Base-by-base conservation (phyloP, 2,888 invertebrate species). In the Hypena proboscidalis region DNA sequence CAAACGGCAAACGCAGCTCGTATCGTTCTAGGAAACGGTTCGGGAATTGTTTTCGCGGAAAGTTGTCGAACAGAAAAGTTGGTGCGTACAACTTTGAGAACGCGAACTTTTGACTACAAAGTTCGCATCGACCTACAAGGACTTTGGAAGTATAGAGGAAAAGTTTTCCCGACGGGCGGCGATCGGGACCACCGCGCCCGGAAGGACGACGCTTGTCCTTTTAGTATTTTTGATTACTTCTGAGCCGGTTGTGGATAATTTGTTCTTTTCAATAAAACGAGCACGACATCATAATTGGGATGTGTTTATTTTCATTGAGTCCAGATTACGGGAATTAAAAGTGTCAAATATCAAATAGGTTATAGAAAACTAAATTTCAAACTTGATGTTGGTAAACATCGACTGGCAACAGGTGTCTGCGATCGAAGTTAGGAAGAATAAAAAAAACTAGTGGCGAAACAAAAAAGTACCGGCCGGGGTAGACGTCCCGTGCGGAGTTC, bases 101-200 rank as follows among this genome's bases (percentile, higher is more conserved):
- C 67, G 62, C 59, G 65, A 87, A 88, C 80, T 88, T 86, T 84
- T 77, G 82, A 78, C 85, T 82, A 76, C 67, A 68, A 87, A 88
- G 79, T 86, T 85, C 69, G 72, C 69, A 66, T 66, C 78, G 73
- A 76, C 78, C 77, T 79, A 69, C 44, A 74, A 78, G 77, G 79
- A 83, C 77, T 79, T 76, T 63, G 60, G n/a, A n/a, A n/a, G n/a
- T 64, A 60, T 67, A 61, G 64, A 48, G 36, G 50, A 65, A 74
- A 84, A 85, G 72, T 83, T 84, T 80, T 74, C 58, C 74, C 74
- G 69, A 67, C 74, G 77, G 57, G 44, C 32, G 48, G 46, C 50
- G 58, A 69, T 70, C 60, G 58, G 48, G 58, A 53, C 58, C 63
- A 55, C 54, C 46, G 43, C 43, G n/a, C n/a, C n/a, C n/a, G 45